Evolutionary conservation across 2,888 invertebrate genomes (phyloP).

Genomic region (Baronia brevicornis): DNA sequence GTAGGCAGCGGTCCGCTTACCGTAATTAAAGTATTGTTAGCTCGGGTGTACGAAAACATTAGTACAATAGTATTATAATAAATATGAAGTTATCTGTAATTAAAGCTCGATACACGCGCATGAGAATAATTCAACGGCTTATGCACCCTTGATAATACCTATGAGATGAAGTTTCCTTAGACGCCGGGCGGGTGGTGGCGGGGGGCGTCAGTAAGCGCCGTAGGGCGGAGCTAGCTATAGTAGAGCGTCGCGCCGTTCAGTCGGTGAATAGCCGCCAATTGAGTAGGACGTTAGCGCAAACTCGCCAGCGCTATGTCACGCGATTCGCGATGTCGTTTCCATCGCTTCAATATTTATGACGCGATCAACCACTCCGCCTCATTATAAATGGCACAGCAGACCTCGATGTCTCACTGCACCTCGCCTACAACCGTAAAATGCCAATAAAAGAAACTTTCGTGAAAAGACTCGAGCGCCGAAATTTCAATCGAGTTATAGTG

Average conservation of each 20-base stretch:
- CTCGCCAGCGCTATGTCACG: constrained; percentile 51
- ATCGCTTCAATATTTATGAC: constrained; percentile 68
- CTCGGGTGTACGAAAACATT: constrained; percentile 24
- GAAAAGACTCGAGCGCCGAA: constrained; percentile 64
- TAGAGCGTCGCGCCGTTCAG: constrained; percentile 54
- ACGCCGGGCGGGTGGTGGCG: constrained; percentile 53
- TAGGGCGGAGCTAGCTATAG: constrained; percentile 68
- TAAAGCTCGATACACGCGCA: constrained; percentile 58
- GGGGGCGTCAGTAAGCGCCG: constrained; percentile 51
- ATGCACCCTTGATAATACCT: constrained; percentile 65
- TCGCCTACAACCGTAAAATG: constrained; percentile 63
- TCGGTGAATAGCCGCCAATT: constrained; percentile 69
- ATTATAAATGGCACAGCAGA: constrained; percentile 65
- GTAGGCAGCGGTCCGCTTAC: too few species aligned
- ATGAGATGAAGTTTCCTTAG: constrained; percentile 70
- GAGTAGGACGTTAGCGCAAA: constrained; percentile 41
- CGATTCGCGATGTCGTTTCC: constrained; percentile 61
- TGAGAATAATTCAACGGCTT: constrained; percentile 65
- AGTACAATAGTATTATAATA: constrained; percentile 36
- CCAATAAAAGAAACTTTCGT: constrained; percentile 61
- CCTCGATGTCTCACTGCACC: constrained; percentile 49
- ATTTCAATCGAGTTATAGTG: constrained; percentile 68
- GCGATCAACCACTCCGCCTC: constrained; percentile 54
- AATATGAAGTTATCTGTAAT: constrained; percentile 58
- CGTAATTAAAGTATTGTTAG: constrained; percentile 5